phyloP scores from a whole-genome alignment of 2,797 vertebrate species.

The Rhinella marina region DNA sequence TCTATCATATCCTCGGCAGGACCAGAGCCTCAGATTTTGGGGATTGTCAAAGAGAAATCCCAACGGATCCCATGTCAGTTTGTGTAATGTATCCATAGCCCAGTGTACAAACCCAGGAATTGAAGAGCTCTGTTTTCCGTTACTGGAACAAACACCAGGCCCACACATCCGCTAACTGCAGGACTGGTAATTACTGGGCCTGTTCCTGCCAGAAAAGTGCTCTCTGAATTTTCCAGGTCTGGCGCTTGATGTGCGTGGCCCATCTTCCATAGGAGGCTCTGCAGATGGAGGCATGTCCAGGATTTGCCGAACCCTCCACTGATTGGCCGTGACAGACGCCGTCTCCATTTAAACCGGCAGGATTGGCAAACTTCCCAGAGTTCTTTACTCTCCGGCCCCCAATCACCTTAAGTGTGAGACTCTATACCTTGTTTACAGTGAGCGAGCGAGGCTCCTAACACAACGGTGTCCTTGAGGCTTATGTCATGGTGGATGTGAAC shows the following conservation, averaged over 20 bases:
- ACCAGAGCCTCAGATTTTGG: conserved; percentile 64
- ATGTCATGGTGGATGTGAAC: not conserved
- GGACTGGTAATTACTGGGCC: conserved; percentile 46
- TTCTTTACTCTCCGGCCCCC: conserved; percentile 43
- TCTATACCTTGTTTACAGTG: conserved; percentile 54
- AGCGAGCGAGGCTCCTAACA: not conserved
- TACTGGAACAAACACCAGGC: conserved; percentile 67
- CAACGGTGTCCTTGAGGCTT: conserved; percentile 45
- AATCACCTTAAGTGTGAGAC: conserved; percentile 51
- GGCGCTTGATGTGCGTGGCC: conserved; percentile 19
- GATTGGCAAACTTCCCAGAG: conserved; percentile 54
- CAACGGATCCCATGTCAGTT: conserved; percentile 64
- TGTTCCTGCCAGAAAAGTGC: conserved; percentile 57
- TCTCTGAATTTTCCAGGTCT: conserved; percentile 42
- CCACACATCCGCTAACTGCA: conserved; percentile 46
- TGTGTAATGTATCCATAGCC: conserved; percentile 51
- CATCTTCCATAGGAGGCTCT: conserved; percentile 42
- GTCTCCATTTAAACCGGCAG: conserved; percentile 21
- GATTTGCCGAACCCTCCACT: conserved; percentile 27
- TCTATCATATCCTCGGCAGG: conserved; percentile 66
- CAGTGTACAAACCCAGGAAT: conserved; percentile 7
- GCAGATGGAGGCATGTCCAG: conserved; percentile 50
- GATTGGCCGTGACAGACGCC: conserved; percentile 61
- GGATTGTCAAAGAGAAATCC: conserved; percentile 60
- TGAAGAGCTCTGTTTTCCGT: conserved; percentile 50